Conservation (phyloP, 1,140 invertebrate species). For the Rhyacophila brunnea region DNA sequence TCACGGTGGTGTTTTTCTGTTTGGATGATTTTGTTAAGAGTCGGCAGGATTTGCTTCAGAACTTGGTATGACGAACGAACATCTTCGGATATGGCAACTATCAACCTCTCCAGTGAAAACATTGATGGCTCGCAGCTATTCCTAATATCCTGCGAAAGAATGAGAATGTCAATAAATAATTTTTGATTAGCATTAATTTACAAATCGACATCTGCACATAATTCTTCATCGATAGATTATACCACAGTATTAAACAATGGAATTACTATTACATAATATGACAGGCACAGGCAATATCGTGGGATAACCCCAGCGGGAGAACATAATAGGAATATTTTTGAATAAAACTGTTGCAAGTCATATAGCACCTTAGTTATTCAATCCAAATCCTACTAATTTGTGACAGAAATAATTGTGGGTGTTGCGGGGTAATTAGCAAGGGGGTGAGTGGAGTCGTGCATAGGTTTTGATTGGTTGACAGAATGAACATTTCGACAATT, state of each 20-base stretch:
- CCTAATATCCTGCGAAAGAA: slow-evolving; percentile 66
- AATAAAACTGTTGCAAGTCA: neutral
- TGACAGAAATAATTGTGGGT: too few species aligned
- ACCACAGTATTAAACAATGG: neutral
- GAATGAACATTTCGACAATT: too few species aligned
- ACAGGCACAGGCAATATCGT: neutral
- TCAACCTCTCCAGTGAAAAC: slow-evolving; percentile 84
- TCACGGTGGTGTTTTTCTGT: slow-evolving; percentile 52
- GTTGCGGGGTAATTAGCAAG: too few species aligned
- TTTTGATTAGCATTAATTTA: neutral
- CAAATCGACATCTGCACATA: neutral
- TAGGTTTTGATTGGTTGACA: too few species aligned
- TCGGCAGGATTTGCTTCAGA: slow-evolving; percentile 59
- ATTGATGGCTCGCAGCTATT: slow-evolving; percentile 86
- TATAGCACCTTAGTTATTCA: too few species aligned
- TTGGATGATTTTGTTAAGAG: slow-evolving; percentile 39
- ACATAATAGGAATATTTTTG: neutral
- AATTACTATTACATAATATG: neutral
- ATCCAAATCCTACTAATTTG: too few species aligned
- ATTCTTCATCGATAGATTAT: neutral
- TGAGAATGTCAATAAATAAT: neutral
- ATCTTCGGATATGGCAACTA: slow-evolving; percentile 78
- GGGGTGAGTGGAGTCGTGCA: too few species aligned
- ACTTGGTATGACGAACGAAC: slow-evolving; percentile 63
- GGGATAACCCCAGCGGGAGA: neutral